These are phyloP conservation scores for Drosophila hamatofila DNA, from an alignment of 2,888 invertebrate genomes.

Conservation along the genomic window DNA sequence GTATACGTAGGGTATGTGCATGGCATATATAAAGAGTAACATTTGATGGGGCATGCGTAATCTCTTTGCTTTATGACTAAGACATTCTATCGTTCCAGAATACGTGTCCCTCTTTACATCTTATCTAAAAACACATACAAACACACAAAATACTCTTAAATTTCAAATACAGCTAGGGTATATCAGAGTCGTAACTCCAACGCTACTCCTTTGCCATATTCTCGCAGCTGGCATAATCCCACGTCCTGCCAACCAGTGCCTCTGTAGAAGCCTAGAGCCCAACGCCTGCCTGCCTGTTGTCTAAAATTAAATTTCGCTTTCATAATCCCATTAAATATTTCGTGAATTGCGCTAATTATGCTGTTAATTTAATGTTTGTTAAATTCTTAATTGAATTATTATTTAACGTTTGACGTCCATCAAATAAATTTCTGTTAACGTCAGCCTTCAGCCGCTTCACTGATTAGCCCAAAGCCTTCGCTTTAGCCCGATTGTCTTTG, in stretches of 20 bases:
- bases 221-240: constrained; percentile 20
- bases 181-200: background rate
- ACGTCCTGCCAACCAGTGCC: constrained; percentile 7
- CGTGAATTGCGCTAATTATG: constrained; percentile 70
- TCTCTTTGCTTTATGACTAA: background rate
- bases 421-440: constrained; percentile 43
- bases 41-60: background rate
- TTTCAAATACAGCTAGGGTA: constrained; percentile 4
- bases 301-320: constrained; percentile 63
- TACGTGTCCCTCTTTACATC: background rate
- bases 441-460: constrained; percentile 1
- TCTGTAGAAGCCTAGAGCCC: constrained; percentile 27
- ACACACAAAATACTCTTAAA: background rate
- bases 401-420: constrained; percentile 41
- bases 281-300: constrained; percentile 15
- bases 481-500: constrained; percentile 38
- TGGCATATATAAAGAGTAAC: background rate
- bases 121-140: background rate
- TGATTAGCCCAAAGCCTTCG: constrained; percentile 41
- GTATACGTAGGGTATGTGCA: background rate
- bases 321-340: constrained; percentile 69
- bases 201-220: background rate
- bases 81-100: no score
- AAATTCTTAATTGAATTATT: constrained; percentile 69
- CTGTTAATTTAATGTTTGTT: constrained; percentile 71